phyloP scores from a whole-genome alignment of 2,797 vertebrate species.

The Hydrophis major region DNA sequence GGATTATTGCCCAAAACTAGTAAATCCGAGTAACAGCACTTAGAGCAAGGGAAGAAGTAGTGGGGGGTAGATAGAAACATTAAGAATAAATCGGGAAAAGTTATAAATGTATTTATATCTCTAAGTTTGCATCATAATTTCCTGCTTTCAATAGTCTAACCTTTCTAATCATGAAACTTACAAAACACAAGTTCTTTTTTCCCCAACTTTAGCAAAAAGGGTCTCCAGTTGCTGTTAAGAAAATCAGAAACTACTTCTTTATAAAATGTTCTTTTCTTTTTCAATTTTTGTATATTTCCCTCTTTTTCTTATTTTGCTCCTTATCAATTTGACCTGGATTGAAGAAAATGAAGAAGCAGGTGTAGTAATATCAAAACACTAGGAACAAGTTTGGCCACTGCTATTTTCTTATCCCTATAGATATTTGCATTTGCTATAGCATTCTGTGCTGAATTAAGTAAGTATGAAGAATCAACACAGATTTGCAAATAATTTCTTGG shows the following conservation, averaged over 20 bases:
- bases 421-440: background rate
- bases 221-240: background rate
- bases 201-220: background rate
- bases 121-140: background rate
- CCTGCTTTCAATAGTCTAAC: background rate
- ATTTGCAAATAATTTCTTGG: background rate
- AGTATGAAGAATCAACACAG: background rate
- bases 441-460: background rate
- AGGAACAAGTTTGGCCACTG: background rate
- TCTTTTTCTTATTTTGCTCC: background rate
- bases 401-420: background rate
- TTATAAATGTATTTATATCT: background rate
- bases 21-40: background rate
- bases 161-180: background rate
- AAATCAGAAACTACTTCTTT: background rate
- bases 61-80: background rate
- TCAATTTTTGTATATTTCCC: background rate
- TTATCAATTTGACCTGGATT: background rate
- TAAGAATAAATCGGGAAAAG: background rate
- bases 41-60: fast-evolving
- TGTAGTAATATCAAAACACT: background rate
- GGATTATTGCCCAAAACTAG: background rate
- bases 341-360: background rate
- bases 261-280: background rate
- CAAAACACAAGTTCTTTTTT: background rate